Base-by-base conservation (phyloP, 2,888 invertebrate species). In the Drosophila nr. medialis region DNA sequence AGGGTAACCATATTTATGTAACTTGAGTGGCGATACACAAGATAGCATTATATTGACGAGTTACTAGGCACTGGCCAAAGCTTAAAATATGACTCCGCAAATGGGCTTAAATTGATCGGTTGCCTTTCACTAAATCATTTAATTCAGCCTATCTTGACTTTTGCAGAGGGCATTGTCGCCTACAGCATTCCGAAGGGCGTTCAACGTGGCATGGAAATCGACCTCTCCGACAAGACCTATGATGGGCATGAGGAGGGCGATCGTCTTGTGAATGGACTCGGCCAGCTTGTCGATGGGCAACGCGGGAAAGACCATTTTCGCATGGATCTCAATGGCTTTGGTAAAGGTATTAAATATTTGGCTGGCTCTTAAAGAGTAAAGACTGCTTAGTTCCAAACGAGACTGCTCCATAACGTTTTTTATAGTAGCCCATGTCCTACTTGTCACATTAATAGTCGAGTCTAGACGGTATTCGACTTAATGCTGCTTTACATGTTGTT, bases 121-220 rank as follows among this genome's bases (percentile, higher is more conserved):
- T 58, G 42, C 68, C 77, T 68, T 73, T 80, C 70, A 67, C 66
- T 71, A 54, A 61, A 48, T 64, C 38, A 27, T 34, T 40, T 51
- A 48, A 55, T 27, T 29, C 42, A 29, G 13, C 45, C 45, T 38
- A 32, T 48, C 3, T 49, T 53, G 18, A 8, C 45, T 30, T 38
- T 85, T 76, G 36, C 94, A 97, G 97, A 96, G 91, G 96, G 96
- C 61, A 94, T 97, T 71, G 92, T 96, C 79, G 95, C 96, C 77
- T 98, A 98, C 93, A 95, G 95, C 81, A 95, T 96, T 94, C 96
- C 96, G 36, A 96, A 96, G 93, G 96, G 96, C 83, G 94, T 95
- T 70, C 94, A 94, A 72, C 95, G 96, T 91, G 94, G 96, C 63
- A 94, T 95, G 63, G 96, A 96, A 92, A 94, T 97, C 86, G 96